Conservation (phyloP, 37 sponge, comb jelly and placozoan genomes). For the Tethya wilhelma region DNA sequence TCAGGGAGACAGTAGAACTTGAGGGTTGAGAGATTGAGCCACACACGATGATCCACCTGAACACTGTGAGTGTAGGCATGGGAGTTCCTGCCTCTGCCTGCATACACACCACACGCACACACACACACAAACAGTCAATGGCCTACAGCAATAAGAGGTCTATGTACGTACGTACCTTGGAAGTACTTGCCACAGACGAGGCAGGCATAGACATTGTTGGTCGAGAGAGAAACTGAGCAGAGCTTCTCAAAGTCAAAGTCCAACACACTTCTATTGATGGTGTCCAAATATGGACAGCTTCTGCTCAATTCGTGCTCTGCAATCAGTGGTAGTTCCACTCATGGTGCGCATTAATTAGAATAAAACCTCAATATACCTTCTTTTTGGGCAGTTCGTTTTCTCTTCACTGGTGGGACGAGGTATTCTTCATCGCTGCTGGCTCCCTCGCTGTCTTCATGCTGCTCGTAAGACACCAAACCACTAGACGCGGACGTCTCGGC, state of each 20-base stretch:
- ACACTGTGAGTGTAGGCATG: conserved; percentile 99
- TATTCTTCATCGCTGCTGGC: conserved; percentile 54
- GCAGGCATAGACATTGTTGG: conserved; percentile 98
- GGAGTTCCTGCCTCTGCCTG: conserved; percentile 92
- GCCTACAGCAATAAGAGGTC: background rate
- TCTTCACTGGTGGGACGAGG: conserved; percentile 29
- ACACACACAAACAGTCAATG: no score
- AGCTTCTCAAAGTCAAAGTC: conserved; percentile 99
- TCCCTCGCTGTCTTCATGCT: conserved; percentile 6
- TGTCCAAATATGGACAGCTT: conserved; percentile 90
- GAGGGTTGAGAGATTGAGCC: conserved; percentile 87
- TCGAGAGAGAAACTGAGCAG: conserved; percentile 92
- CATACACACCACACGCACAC: background rate
- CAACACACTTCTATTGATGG: conserved; percentile 82
- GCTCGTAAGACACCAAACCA: conserved; percentile 6
- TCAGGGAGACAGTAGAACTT: conserved; percentile 97
- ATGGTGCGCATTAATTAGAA: background rate
- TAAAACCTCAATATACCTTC: background rate
- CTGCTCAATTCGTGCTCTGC: conserved; percentile 52
- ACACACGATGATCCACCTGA: conserved; percentile 88
- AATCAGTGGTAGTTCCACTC: background rate
- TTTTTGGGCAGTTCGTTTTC: background rate
- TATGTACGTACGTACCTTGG: conserved; percentile 72
- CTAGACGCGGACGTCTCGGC: no score
- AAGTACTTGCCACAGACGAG: conserved; percentile 99